These are phyloP conservation scores for Bombycilla garrulus DNA, from an alignment of 2,113 vertebrate species.

Conservation along the genomic window DNA sequence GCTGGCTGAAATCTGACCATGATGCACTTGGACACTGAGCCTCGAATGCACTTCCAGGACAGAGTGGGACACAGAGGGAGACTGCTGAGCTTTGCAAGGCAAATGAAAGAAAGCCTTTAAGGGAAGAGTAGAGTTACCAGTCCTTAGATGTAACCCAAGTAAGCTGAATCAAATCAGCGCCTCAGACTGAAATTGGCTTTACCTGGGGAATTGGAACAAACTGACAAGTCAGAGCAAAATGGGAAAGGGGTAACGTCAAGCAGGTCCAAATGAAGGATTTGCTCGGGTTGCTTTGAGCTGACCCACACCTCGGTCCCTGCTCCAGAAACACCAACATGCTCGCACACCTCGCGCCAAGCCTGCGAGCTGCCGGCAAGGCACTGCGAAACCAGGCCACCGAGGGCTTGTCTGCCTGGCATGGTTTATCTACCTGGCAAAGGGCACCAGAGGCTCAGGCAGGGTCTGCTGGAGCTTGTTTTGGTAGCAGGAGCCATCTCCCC, in stretches of 20 bases:
- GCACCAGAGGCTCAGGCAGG: neutral
- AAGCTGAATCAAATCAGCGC: neutral
- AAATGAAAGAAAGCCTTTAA: conserved; percentile 17
- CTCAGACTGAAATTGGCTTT: neutral
- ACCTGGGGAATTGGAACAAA: neutral
- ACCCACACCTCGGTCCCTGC: accelerated
- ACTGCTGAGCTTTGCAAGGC: conserved; percentile 6
- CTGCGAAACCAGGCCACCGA: neutral
- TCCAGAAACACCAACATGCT: accelerated
- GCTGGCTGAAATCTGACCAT: neutral
- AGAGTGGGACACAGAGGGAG: neutral
- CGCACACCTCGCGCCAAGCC: accelerated
- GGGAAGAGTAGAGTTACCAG: conserved; percentile 16
- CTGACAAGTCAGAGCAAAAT: neutral
- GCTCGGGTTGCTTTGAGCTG: accelerated
- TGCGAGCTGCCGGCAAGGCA: accelerated
- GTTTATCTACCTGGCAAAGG: neutral
- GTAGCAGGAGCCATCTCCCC: neutral
- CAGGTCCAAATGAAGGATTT: neutral
- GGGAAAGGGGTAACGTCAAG: neutral
- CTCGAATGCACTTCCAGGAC: accelerated
- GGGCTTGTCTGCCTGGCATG: neutral
- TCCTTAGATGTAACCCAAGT: neutral
- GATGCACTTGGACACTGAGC: neutral
- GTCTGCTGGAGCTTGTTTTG: neutral